Conservation (phyloP, 2,113 vertebrate species). For the Lepisosteus osseus region DNA sequence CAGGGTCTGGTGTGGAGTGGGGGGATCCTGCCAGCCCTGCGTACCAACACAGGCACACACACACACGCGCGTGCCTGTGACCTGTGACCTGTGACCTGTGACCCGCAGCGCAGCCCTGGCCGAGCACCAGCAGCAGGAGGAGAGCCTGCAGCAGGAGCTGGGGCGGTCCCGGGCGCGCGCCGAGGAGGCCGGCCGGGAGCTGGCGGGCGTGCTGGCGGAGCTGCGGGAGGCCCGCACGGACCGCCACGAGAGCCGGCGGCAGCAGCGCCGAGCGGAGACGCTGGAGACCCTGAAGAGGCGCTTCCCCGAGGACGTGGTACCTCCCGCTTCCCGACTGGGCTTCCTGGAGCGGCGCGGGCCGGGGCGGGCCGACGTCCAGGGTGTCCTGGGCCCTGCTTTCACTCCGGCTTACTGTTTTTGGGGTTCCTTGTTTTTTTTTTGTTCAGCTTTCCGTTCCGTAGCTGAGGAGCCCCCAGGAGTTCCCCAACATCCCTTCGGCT, state of each 20-base stretch:
- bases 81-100: background rate
- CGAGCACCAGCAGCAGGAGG: constrained; percentile 66
- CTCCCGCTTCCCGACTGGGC: background rate
- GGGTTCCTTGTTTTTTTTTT: too few species aligned
- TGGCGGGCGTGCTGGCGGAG: constrained; percentile 66
- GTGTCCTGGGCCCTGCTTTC: too few species aligned
- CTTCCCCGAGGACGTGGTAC: constrained; percentile 84
- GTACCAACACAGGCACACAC: too few species aligned
- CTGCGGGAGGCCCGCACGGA: constrained; percentile 80
- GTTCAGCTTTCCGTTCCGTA: too few species aligned
- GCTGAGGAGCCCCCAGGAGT: too few species aligned
- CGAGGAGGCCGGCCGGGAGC: constrained; percentile 72
- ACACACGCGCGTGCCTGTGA: background rate
- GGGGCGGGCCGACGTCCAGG: too few species aligned
- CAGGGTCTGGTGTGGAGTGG: too few species aligned
- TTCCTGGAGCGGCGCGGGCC: background rate
- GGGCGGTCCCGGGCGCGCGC: constrained; percentile 55
- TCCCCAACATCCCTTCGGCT: too few species aligned
- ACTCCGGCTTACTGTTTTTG: too few species aligned
- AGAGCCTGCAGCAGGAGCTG: constrained; percentile 63
- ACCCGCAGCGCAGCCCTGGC: constrained; percentile 63
- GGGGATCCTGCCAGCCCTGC: too few species aligned
- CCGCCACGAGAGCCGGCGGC: constrained; percentile 74
- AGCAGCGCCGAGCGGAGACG: constrained; percentile 76
- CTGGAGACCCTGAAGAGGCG: constrained; percentile 77